Evolutionary conservation across 1,140 invertebrate species (phyloP), one percentile per base, ranked within the genome.

Genomic region (Lineus longissimus): DNA sequence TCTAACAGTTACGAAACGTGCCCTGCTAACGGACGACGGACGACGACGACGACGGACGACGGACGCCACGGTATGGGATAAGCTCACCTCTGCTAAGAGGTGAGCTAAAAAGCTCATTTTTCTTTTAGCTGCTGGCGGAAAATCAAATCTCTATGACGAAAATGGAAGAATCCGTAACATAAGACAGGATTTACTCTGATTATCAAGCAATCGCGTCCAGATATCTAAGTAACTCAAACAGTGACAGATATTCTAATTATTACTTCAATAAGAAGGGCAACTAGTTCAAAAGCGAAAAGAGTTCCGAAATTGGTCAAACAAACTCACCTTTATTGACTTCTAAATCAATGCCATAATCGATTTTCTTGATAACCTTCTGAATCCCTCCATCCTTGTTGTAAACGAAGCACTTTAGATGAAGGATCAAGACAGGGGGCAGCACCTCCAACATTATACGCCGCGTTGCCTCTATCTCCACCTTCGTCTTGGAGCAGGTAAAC

Each of bases 281-380:
- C n/a, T n/a, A n/a, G n/a, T n/a, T n/a, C n/a, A 58, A 58, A 58
- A 27, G n/a, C 15, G 27, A n/a, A n/a, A n/a, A n/a, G n/a, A n/a
- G n/a, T 15, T 43, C 15, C n/a, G n/a, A 43, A 43, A 43, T 15
- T 43, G 41, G 15, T 15, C 41, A n/a, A n/a, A n/a, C n/a, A 6
- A 11, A 54, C 88, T 87, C 84, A 95, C 93, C 94, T 73, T 87
- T 86, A 79, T 91, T 91, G 68, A 97, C 87, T 84, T 95, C 94
- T 15, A 97, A 83, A 74, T 95, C 91, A 55, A 95, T 86, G 0
- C 89, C 88, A 80, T 93, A 95, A 70, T 94, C 91, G 17, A 96
- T 86, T 64, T 87, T 89, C 82, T 96, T 97, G 30, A 93, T 82
- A 54, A 96, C 90, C 82, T 97, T 97, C 36, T 92, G 91, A 30